These are phyloP conservation scores for Drosophila conformis DNA, from an alignment of 2,888 invertebrate species.

Conservation along the genomic window DNA sequence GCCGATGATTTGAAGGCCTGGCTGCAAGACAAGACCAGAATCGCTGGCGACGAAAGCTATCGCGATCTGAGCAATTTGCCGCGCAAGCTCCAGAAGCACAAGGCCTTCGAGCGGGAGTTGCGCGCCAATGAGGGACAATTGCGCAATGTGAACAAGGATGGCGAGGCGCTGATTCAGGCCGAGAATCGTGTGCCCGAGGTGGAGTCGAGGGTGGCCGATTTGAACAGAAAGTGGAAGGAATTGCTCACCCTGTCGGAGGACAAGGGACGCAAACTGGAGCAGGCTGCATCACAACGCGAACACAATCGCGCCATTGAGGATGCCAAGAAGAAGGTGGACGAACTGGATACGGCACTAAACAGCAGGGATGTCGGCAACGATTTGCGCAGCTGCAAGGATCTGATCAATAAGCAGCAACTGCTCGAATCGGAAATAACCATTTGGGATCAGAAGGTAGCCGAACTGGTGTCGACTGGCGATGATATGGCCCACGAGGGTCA, in stretches of 20 bases:
- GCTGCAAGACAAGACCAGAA: constrained; percentile 96
- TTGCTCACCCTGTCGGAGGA: constrained; percentile 89
- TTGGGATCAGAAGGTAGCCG: constrained; percentile 93
- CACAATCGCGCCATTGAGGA: constrained; percentile 94
- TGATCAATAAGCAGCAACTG: constrained; percentile 95
- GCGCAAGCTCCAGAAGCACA: constrained; percentile 97
- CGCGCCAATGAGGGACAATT: constrained; percentile 97
- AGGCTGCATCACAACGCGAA: constrained; percentile 94
- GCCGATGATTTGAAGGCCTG: constrained; percentile 95
- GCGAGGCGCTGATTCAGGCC: constrained; percentile 89
- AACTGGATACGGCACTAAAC: constrained; percentile 91
- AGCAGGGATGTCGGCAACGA: constrained; percentile 95
- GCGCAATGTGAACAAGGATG: constrained; percentile 92
- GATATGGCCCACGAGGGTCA: constrained; percentile 97
- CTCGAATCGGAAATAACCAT: constrained; percentile 93
- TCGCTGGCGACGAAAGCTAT: constrained; percentile 96
- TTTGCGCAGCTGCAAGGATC: constrained; percentile 95
- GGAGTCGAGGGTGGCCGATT: constrained; percentile 87
- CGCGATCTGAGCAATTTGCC: constrained; percentile 95
- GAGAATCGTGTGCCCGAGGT: constrained; percentile 90
- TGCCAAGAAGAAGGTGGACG: constrained; percentile 93
- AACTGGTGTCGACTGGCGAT: constrained; percentile 92
- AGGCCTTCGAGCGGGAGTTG: constrained; percentile 97
- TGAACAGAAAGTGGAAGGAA: constrained; percentile 92
- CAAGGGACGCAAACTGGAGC: constrained; percentile 91